These are phyloP conservation scores for Diploscapter pachys DNA, from an alignment of 1,140 invertebrate species.

Conservation along the genomic window DNA sequence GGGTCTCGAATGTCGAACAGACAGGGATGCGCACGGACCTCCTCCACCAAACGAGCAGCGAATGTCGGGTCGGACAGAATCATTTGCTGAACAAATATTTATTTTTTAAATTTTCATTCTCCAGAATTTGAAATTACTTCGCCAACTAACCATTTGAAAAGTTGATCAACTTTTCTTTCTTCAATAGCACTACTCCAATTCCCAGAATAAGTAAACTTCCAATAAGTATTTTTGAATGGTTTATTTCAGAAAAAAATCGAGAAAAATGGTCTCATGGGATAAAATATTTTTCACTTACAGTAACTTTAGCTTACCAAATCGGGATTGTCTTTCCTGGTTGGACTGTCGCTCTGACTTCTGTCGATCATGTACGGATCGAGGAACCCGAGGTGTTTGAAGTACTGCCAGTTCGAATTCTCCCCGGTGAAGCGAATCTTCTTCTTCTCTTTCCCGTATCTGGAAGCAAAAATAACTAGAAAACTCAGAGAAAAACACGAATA, in stretches of 20 bases:
- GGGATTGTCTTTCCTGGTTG: constrained; percentile 21
- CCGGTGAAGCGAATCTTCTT: constrained; percentile 30
- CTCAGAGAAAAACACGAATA: neutral
- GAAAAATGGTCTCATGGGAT: too few relatives aligned
- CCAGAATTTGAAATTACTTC: too few relatives aligned
- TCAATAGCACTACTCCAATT: too few relatives aligned
- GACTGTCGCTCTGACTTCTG: constrained; percentile 12
- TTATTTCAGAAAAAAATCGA: too few relatives aligned
- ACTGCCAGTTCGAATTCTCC: constrained; percentile 34
- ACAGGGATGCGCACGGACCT: constrained; percentile 35
- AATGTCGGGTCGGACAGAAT: constrained; percentile 27
- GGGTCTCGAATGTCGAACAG: constrained; percentile 38
- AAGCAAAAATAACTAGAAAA: neutral
- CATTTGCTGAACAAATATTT: neutral
- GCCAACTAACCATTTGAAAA: too few relatives aligned
- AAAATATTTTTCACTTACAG: neutral
- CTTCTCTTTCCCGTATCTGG: constrained; percentile 40
- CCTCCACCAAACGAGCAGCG: constrained; percentile 21
- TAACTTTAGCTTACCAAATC: constrained; percentile 5
- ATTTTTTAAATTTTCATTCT: too few relatives aligned
- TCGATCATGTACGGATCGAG: constrained; percentile 41
- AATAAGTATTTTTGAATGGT: neutral
- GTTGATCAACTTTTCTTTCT: too few relatives aligned
- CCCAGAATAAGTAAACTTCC: neutral
- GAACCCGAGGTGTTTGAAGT: constrained; percentile 37